These are phyloP conservation scores for Goniozus legneri DNA, from an alignment of 1,140 invertebrate species.

Conservation along the genomic window DNA sequence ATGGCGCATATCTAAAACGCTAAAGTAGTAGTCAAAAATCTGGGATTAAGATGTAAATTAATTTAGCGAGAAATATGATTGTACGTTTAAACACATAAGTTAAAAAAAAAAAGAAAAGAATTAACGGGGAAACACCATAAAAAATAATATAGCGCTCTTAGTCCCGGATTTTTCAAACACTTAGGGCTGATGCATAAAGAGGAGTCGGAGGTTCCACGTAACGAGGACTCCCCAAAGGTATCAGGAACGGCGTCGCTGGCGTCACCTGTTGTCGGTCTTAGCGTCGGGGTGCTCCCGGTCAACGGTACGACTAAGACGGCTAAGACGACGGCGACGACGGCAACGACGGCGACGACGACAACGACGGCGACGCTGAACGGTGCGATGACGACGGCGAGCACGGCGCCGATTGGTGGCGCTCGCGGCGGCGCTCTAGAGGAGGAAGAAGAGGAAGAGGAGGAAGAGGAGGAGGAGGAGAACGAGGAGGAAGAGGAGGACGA, in stretches of 20 bases:
- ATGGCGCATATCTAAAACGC: no score
- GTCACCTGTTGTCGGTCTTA: constrained; percentile 20
- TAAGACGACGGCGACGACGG: constrained; percentile 22
- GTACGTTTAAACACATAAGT: neutral
- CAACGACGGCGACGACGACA: constrained; percentile 27
- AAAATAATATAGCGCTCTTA: no score
- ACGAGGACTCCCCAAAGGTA: constrained; percentile 33
- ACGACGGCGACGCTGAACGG: constrained; percentile 26
- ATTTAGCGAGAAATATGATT: no score
- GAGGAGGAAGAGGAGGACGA: constrained; percentile 18
- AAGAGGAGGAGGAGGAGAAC: constrained; percentile 26
- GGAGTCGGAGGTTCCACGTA: constrained; percentile 49
- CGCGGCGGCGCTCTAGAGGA: constrained; percentile 24
- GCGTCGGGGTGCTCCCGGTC: constrained; percentile 8
- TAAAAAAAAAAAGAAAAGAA: neutral
- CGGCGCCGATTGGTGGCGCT: constrained; percentile 25
- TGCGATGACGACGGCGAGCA: constrained; percentile 19
- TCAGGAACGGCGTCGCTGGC: neutral
- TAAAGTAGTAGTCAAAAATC: no score
- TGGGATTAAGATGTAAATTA: no score
- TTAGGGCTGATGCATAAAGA: constrained; percentile 29
- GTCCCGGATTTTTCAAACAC: no score
- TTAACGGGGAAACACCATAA: neutral
- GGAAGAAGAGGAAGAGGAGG: constrained; percentile 30
- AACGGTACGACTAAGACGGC: constrained; percentile 2